Conservation (phyloP, 2,797 vertebrate genomes). For the Lemur catta region DNA sequence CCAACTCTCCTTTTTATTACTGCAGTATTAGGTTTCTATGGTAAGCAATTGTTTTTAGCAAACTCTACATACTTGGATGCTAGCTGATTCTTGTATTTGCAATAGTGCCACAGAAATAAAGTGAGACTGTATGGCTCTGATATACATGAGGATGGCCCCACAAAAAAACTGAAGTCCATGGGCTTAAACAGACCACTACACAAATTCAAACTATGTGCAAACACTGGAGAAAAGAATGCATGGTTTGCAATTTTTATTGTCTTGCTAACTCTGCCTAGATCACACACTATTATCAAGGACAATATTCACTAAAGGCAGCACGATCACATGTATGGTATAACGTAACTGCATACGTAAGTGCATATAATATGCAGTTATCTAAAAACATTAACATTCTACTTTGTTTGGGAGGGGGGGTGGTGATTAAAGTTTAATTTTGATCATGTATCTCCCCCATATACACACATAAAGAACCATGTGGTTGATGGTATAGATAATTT, state of each 20-base stretch:
- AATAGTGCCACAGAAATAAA: background rate
- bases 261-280: background rate
- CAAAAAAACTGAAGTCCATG: background rate
- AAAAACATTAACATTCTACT: background rate
- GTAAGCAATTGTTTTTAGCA: background rate
- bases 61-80: rapidly evolving
- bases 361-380: rapidly evolving
- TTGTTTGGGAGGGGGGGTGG: background rate
- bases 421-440: background rate
- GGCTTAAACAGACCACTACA: background rate
- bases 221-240: background rate
- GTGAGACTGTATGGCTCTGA: rapidly evolving
- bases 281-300: background rate
- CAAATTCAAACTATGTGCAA: background rate
- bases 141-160: background rate
- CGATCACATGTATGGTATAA: background rate
- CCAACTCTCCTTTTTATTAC: background rate
- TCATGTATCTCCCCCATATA: background rate
- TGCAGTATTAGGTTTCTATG: background rate
- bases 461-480: background rate
- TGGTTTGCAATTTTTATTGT: background rate
- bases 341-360: too few relatives aligned
- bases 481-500: background rate
- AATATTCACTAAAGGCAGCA: background rate
- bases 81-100: background rate